Conservation (phyloP, 1,140 invertebrate genomes). For the Ephestia elutella region DNA sequence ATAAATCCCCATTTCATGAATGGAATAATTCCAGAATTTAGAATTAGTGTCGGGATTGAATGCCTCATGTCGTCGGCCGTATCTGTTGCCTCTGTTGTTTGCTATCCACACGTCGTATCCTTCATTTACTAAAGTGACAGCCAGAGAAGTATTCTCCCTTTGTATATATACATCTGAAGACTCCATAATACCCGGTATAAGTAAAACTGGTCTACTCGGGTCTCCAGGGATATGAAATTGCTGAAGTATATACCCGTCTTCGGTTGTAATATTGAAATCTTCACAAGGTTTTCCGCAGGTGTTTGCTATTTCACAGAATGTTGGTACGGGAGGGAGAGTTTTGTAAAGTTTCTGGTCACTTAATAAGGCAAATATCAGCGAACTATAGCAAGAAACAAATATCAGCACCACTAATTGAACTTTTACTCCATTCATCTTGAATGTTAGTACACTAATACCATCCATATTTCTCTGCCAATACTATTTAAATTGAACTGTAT, state of each 20-base stretch:
- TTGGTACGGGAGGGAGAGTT: not conserved
- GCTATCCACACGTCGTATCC: constrained; percentile 81
- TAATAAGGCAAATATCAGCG: not conserved
- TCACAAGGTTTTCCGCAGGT: not conserved
- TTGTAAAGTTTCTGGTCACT: not conserved
- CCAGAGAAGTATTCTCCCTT: constrained; percentile 54
- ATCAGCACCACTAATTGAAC: too few relatives aligned
- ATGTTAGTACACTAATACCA: too few relatives aligned
- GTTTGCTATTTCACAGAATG: not conserved
- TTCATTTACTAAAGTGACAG: constrained; percentile 65
- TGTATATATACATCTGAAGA: not conserved
- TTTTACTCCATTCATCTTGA: too few relatives aligned
- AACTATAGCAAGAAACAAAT: not conserved
- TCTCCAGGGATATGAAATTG: not conserved
- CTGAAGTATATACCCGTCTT: not conserved
- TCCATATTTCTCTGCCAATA: too few relatives aligned
- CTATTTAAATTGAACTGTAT: too few relatives aligned
- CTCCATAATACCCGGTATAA: not conserved
- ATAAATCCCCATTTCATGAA: constrained; percentile 17
- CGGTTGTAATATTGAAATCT: not conserved
- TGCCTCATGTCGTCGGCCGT: constrained; percentile 77
- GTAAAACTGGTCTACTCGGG: not conserved
- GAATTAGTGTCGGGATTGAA: constrained; percentile 73
- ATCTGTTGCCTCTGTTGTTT: constrained; percentile 79
- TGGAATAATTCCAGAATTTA: constrained; percentile 78